Percentiles rank a stretch among this genome's conserved stretches.
Conservation (phyloP, 2,888 invertebrate species). For the Heliconius ismenius region DNA sequence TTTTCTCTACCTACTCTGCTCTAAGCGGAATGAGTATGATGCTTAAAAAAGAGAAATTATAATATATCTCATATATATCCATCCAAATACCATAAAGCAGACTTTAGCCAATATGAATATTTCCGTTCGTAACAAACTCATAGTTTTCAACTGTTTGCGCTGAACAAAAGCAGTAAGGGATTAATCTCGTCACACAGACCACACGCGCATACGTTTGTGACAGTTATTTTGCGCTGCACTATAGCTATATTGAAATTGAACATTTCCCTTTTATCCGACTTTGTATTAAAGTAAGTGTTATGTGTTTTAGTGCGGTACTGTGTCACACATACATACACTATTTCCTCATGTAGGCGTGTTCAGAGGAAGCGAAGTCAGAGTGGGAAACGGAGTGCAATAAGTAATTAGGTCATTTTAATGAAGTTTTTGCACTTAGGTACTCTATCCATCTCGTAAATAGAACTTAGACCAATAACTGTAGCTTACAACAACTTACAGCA, state of each 20-base stretch:
- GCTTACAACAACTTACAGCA: no score
- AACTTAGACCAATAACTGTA: no score
- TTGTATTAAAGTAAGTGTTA: not conserved
- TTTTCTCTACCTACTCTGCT: not conserved
- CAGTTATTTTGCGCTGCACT: conserved; percentile 8
- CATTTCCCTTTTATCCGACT: not conserved
- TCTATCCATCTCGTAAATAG: no score
- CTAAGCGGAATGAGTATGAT: not conserved
- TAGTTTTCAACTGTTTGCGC: conserved; percentile 16
- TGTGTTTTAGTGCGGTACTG: not conserved
- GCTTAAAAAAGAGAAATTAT: not conserved
- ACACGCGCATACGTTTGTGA: conserved; percentile 12
- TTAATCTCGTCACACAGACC: conserved; percentile 14
- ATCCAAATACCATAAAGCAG: not conserved
- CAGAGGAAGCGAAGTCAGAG: no score
- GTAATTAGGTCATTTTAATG: no score
- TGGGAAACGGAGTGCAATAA: no score
- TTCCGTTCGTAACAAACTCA: not conserved
- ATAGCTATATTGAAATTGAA: conserved; percentile 12
- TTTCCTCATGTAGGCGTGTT: no score
- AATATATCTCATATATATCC: not conserved
- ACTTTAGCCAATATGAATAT: conserved; percentile 11
- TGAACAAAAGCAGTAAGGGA: conserved; percentile 16
- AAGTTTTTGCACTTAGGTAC: no score
- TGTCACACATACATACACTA: no score